Percentiles rank a stretch among this genome's conserved stretches.
phyloP scores from a whole-genome alignment of 2,888 invertebrate genomes.

The Drosophila greeni region DNA sequence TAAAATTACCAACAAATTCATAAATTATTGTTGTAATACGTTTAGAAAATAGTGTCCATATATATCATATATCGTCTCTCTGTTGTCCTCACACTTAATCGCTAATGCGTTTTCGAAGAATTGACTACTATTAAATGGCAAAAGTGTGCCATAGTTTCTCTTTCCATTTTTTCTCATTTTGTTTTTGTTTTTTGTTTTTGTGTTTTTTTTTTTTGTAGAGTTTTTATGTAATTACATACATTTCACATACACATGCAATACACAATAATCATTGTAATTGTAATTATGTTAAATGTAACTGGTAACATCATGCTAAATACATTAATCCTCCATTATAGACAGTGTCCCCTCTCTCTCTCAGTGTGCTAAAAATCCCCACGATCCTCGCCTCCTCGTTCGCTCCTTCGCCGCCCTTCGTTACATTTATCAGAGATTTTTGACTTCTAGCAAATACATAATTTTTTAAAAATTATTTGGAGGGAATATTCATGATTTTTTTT shows the following conservation, averaged over 20 bases:
- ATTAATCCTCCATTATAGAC: conserved; percentile 50
- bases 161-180: conserved; percentile 18
- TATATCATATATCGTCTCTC: conserved; percentile 55
- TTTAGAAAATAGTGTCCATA: conserved; percentile 73
- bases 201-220: conserved; percentile 30
- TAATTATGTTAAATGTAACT: conserved; percentile 69
- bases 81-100: conserved; percentile 48
- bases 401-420: conserved; percentile 42
- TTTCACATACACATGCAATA: conserved; percentile 72
- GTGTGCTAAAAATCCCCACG: conserved; percentile 51
- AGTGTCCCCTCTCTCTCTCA: conserved; percentile 25
- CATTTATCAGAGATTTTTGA: conserved; percentile 64
- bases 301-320: conserved; percentile 69
- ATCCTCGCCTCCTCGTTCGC: neutral
- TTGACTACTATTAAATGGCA: conserved; percentile 72
- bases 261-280: conserved; percentile 70
- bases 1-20: conserved; percentile 69
- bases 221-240: conserved; percentile 63
- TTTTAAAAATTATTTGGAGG: conserved; percentile 77
- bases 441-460: conserved; percentile 70
- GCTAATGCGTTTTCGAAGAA: conserved; percentile 64
- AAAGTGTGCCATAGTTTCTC: conserved; percentile 61
- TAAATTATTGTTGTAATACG: conserved; percentile 73
- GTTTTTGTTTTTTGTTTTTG: conserved; percentile 3
- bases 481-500: conserved; percentile 74